Evolutionary conservation across 1,140 invertebrate genomes (phyloP).

Genomic region (Dreissena polymorpha): DNA sequence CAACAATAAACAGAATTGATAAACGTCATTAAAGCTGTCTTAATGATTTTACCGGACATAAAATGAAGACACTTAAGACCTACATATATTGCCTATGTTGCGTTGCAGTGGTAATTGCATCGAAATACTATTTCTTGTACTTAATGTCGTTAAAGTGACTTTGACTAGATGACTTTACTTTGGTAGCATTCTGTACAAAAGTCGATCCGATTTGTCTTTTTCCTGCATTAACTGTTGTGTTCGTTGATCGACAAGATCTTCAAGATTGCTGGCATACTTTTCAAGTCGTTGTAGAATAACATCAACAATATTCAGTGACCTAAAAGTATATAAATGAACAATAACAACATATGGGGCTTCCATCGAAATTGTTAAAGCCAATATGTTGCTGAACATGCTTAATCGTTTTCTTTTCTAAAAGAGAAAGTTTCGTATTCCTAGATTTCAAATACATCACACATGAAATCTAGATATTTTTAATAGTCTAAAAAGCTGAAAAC

Average conservation of each 20-base stretch:
- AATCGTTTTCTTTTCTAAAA: background rate
- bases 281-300: conserved; percentile 97
- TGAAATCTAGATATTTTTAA: background rate
- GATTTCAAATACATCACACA: background rate
- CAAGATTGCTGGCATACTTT: conserved; percentile 95
- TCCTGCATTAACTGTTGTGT: conserved; percentile 94
- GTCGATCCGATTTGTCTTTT: conserved; percentile 94
- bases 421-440: background rate
- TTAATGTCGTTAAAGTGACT: background rate
- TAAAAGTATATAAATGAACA: conserved; percentile 76
- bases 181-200: conserved; percentile 93
- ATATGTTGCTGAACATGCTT: background rate
- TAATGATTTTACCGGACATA: background rate
- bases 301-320: conserved; percentile 95
- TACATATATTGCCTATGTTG: background rate
- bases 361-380: background rate
- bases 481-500: background rate
- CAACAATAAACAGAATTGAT: background rate
- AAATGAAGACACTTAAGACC: background rate
- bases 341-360: background rate
- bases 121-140: background rate
- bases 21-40: background rate
- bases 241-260: conserved; percentile 92
- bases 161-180: conserved; percentile 82
- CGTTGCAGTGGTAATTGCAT: background rate